phyloP scores from a whole-genome alignment of 2,797 vertebrate genomes.

The Sylvilagus floridanus region DNA sequence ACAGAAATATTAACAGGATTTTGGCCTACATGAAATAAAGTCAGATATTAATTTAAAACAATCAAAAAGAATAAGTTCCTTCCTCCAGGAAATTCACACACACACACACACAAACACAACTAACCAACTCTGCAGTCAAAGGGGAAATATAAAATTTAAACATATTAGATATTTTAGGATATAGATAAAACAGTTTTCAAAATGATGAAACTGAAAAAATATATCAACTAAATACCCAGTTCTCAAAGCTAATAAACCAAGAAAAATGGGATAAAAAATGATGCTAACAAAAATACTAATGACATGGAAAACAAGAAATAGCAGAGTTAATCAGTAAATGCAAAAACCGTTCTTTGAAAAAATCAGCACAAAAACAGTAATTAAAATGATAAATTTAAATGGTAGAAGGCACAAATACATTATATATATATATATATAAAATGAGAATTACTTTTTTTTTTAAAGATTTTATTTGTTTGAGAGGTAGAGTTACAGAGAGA shows the following conservation, averaged over 20 bases:
- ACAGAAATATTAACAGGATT: background rate
- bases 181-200: background rate
- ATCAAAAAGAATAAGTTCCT: background rate
- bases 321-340: background rate
- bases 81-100: background rate
- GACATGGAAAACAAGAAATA: background rate
- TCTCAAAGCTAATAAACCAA: background rate
- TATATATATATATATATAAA: background rate
- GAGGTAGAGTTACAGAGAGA: too few relatives aligned
- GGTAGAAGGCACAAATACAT: background rate
- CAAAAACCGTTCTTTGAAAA: background rate
- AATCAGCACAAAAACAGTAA: background rate
- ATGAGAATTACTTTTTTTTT: background rate
- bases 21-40: background rate
- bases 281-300: background rate
- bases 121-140: background rate
- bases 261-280: background rate
- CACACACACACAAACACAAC: too few relatives aligned
- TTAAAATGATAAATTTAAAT: background rate
- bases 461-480: too few relatives aligned
- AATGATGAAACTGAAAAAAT: slow-evolving; percentile 26
- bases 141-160: slow-evolving; percentile 13
- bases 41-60: background rate
- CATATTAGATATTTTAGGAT: background rate
- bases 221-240: background rate